A percentile compares a stretch with the other conserved stretches of the same genome.
phyloP scores from a whole-genome alignment of 2,888 invertebrate genomes.

The Calephelis perditalis region DNA sequence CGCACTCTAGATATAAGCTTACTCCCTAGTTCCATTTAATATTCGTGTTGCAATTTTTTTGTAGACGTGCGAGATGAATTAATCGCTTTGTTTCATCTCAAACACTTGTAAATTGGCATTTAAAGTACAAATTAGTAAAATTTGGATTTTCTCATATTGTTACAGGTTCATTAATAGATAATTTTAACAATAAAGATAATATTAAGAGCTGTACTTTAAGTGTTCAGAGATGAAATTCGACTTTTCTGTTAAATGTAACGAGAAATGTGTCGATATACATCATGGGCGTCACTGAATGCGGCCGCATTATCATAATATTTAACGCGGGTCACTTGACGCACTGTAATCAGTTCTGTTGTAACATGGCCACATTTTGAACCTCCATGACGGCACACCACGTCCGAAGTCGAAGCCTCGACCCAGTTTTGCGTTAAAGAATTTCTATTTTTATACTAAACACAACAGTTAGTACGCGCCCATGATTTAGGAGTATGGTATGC shows the following conservation, averaged over 20 bases:
- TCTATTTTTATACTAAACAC: constrained; percentile 42
- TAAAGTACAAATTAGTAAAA: constrained; percentile 79
- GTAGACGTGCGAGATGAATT: constrained; percentile 68
- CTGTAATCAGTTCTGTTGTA: constrained; percentile 21
- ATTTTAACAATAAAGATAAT: constrained; percentile 67
- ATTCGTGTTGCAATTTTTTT: constrained; percentile 58
- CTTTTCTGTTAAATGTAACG: constrained; percentile 64
- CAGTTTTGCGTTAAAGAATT: constrained; percentile 34
- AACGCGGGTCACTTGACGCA: constrained; percentile 23
- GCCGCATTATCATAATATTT: constrained; percentile 24
- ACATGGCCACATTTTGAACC: constrained; percentile 37
- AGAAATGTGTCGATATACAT: constrained; percentile 45
- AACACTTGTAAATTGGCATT: constrained; percentile 74
- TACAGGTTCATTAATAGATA: constrained; percentile 77
- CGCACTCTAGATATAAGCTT: constrained; percentile 70
- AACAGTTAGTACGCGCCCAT: constrained; percentile 17
- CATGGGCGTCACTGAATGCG: constrained; percentile 45
- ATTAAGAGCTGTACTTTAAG: constrained; percentile 78
- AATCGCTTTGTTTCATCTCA: constrained; percentile 65
- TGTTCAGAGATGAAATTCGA: constrained; percentile 72
- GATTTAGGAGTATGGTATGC: constrained; percentile 18
- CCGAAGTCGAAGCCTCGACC: constrained; percentile 42
- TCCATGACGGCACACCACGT: constrained; percentile 45
- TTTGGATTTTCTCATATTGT: constrained; percentile 76
- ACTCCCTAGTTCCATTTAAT: constrained; percentile 56